Base-by-base conservation (phyloP, 35 echinoderm and acorn worm genomes). In the Patiria miniata region DNA sequence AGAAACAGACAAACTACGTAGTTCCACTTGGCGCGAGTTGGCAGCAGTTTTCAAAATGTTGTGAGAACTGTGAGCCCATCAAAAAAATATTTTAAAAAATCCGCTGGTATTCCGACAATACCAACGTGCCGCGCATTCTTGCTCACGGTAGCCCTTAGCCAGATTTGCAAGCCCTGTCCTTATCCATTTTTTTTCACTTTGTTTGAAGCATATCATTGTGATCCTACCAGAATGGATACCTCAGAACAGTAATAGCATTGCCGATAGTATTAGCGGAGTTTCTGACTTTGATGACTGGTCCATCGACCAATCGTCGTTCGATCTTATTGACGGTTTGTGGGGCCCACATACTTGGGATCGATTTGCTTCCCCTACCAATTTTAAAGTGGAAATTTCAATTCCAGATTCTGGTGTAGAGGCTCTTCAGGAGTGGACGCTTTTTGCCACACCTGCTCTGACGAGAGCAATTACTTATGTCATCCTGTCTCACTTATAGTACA, bases 401-500 rank as follows among this genome's bases (percentile, higher is more conserved):
- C 86, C 77, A 81, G 77, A 44, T 88, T 79, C 79, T 88, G 86
- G 77, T 80, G 54, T 37, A 79, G n/a, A 19, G 86, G 86, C 15
- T 34, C 77, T 4, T 30, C 42, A 6, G 86, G 50, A 1, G 78
- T 88, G 4, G 86, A 88, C 36, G 86, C 77, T 18, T 88, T 88
- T 40, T 80, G 86, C 19, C 77, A 88, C 26, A 40, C 78, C 33
- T 88, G 86, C 73, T 1, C 28, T 26, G 18, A 2, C 21, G 68
- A 87, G 1, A 87, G 78, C 85, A 87, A 87, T 79, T 87, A 79
- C 40, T 14, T 87, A 15, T 87, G 85, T 37, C 86, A 69, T 8
- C 86, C 86, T 51, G 50, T 81, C 2, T 80, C 33, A 17, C 52
- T 86, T 17, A 39, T 85, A 5, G 12, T 26, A 19, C 84, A 39